phyloP scores from a whole-genome alignment of 2,797 vertebrate genomes.

The Sebastiscus albofasciatus region DNA sequence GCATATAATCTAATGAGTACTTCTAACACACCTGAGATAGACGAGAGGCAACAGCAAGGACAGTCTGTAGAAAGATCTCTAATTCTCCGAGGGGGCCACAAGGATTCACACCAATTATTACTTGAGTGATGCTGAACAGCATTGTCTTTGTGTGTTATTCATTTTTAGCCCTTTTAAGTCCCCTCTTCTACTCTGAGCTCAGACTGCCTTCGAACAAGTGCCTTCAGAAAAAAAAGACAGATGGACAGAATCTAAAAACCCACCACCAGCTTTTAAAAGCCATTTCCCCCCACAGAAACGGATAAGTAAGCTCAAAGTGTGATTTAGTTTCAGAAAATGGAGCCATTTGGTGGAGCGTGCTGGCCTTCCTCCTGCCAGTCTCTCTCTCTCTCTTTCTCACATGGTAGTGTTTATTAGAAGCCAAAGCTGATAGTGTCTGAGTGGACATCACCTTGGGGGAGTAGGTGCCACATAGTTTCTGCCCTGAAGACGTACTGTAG shows the following conservation, averaged over 20 bases:
- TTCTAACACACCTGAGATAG: conserved; percentile 82
- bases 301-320: conserved; percentile 72
- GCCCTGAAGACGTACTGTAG: conserved; percentile 62
- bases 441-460: conserved; percentile 73
- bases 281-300: conserved; percentile 48
- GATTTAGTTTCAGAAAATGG: conserved; percentile 68
- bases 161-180: conserved; percentile 87
- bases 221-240: conserved; percentile 66
- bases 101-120: conserved; percentile 78
- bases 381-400: conserved; percentile 41
- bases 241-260: conserved; percentile 80
- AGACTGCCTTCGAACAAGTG: conserved; percentile 36
- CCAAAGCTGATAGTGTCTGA: conserved; percentile 65
- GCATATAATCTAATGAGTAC: conserved; percentile 71
- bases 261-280: conserved; percentile 77
- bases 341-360: conserved; percentile 70
- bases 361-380: conserved; percentile 46
- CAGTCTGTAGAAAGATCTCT: conserved; percentile 52
- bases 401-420: conserved; percentile 66
- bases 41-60: conserved; percentile 66
- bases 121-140: conserved; percentile 60
- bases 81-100: conserved; percentile 61
- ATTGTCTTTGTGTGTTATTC: conserved; percentile 71
- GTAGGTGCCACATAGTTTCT: conserved; percentile 70
- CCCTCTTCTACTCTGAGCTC: conserved; percentile 73